phyloP scores from a whole-genome alignment of 2,888 invertebrate species.

The Drosophila borealis region DNA sequence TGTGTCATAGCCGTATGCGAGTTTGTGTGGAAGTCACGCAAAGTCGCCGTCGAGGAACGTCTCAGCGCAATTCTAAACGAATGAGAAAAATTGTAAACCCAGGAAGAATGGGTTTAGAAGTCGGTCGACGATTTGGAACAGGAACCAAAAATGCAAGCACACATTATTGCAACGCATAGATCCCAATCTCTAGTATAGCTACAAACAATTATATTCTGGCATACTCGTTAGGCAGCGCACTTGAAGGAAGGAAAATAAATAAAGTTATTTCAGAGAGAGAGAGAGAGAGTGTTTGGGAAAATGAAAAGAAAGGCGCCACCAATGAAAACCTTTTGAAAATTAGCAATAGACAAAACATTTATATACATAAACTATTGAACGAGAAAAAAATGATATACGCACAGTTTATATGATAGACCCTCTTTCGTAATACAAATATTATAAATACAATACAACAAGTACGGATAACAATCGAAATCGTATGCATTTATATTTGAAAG shows the following conservation, averaged over 20 bases:
- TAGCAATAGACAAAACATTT: constrained; percentile 35
- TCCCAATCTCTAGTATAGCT: constrained; percentile 40
- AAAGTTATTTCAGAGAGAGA: constrained; percentile 2
- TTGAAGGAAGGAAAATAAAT: not conserved
- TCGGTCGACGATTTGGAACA: constrained; percentile 41
- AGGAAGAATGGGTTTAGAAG: constrained; percentile 76
- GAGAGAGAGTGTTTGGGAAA: constrained; percentile 4
- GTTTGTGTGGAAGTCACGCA: constrained; percentile 97
- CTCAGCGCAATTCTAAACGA: constrained; percentile 87
- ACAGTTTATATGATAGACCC: constrained; percentile 49
- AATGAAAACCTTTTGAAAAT: constrained; percentile 37
- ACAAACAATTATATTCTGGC: constrained; percentile 18
- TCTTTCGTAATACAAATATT: constrained; percentile 54
- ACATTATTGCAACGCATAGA: constrained; percentile 9
- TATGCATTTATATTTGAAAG: constrained; percentile 76
- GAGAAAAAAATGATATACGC: constrained; percentile 44
- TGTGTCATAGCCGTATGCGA: constrained; percentile 97
- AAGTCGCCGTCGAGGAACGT: constrained; percentile 95
- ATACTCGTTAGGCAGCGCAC: constrained; percentile 13
- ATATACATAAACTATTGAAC: constrained; percentile 38
- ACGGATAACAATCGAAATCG: constrained; percentile 61
- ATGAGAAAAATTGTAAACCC: constrained; percentile 82
- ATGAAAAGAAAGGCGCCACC: constrained; percentile 25
- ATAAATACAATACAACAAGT: constrained; percentile 43
- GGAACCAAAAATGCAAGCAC: constrained; percentile 39